Base-by-base conservation (phyloP, 53 echinoderm and acorn worm species). In the Crossaster papposus region DNA sequence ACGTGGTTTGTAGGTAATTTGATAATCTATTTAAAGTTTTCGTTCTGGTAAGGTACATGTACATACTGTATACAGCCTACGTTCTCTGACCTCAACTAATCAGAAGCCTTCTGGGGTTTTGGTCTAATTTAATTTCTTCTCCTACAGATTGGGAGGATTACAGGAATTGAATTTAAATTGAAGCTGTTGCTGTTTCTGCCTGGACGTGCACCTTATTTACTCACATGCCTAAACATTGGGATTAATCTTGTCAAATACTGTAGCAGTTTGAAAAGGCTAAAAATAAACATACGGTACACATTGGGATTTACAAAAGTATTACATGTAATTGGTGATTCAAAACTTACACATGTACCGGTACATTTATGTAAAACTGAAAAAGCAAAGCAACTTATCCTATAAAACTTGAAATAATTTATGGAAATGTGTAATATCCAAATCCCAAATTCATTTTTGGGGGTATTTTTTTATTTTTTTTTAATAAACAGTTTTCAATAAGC, bases 71-170 rank as follows among this genome's bases (percentile, higher is more conserved):
- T n/a, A n/a, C 17, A 14, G 26, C 26, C 18, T 18, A 26, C 36
- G 4, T 7, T 18, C 34, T 26, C 73, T 73, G 73, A 85, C 85
- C 85, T 85, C 58, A 58, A 1, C 72, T n/a, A n/a, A n/a, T 17
- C 24, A 13, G 51, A 30, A 20, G 72, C 85, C 73, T 51, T 6
- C 18, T n/a, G n/a, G 72, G 84, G 85, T 51, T 37, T 72, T 85
- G 18, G 18, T 33, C 72, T 72, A 71, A 85, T 71, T 85, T 52
- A 51, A 85, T 71, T 85, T 72, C 29, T 50, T 7, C 36, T 30
- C 71, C 71, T 36, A 7, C 23, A 37, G 85, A 85, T 85, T 71
- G 85, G 73, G 29, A 72, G 53, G 85, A 73, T 85, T 85, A 85
- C 85, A 72, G 85, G 53, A 74, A 74, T 74, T 74, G 18, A 74